These are phyloP conservation scores for Eudorcas thomsonii DNA, from an alignment of 2,113 vertebrate genomes.

Conservation along the genomic window DNA sequence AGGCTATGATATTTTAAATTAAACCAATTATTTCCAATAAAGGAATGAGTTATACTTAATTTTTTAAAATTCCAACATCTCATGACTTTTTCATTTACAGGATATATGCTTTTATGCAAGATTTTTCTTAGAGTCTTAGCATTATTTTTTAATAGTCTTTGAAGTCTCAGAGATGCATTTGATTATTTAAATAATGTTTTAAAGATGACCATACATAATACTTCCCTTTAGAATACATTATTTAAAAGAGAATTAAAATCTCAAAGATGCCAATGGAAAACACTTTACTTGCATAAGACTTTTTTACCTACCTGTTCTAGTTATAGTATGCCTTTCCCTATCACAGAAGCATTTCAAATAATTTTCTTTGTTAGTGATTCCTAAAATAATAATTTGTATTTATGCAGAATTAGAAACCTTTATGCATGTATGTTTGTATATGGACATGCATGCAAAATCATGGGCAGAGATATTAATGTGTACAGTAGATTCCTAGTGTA, in stretches of 20 bases:
- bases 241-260: background rate
- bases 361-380: background rate
- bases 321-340: background rate
- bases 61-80: slow-evolving; percentile 17
- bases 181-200: slow-evolving; percentile 5
- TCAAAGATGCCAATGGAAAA: background rate
- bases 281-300: background rate
- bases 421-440: background rate
- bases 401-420: background rate
- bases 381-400: background rate
- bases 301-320: background rate
- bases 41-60: background rate
- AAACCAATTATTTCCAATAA: background rate
- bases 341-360: background rate
- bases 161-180: background rate
- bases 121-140: background rate
- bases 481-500: background rate
- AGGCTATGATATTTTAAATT: background rate
- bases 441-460: background rate
- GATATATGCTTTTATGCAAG: background rate
- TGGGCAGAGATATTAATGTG: background rate
- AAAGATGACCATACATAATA: background rate
- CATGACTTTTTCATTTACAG: background rate
- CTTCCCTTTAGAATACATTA: background rate
- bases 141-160: background rate